A percentile compares a stretch with the other conserved stretches of the same genome.
These are phyloP conservation scores for Drosophila multiciliata DNA, from an alignment of 2,888 invertebrate genomes.

Conservation along the genomic window DNA sequence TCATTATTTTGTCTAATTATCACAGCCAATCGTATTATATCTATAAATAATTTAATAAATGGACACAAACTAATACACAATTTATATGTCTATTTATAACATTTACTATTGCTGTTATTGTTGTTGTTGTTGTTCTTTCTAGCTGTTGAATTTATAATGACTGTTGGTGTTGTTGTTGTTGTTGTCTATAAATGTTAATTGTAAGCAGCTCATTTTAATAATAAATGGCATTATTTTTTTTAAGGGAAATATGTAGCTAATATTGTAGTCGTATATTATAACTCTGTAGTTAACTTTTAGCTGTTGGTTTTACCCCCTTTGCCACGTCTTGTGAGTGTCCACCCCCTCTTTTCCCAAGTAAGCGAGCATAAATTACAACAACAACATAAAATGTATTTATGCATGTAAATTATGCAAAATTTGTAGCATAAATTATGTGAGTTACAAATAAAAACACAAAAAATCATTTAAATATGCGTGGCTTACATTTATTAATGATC, in stretches of 20 bases:
- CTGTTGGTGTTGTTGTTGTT: conserved; percentile 33
- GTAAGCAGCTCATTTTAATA: conserved; percentile 36
- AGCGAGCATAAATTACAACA: conserved; percentile 21
- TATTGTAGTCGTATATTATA: conserved; percentile 5
- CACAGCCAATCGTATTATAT: conserved; percentile 15
- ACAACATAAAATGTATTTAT: conserved; percentile 2
- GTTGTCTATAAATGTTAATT: conserved; percentile 30
- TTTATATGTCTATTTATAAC: conserved; percentile 24
- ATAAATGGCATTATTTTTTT: conserved; percentile 12
- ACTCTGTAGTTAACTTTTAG: conserved; percentile 34
- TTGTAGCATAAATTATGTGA: conserved; percentile 23
- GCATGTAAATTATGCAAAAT: conserved; percentile 26
- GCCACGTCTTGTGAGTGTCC: neutral
- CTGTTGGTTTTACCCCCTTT: conserved; percentile 14
- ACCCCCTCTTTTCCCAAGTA: conserved; percentile 5
- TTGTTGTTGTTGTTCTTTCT: conserved; percentile 27
- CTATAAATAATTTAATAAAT: conserved; percentile 16
- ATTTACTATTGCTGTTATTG: conserved; percentile 23
- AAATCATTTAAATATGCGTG: conserved; percentile 8
- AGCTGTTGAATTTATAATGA: conserved; percentile 24
- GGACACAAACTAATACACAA: conserved; percentile 29
- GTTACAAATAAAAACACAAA: conserved; percentile 2
- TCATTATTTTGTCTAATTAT: conserved; percentile 14
- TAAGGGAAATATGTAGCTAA: conserved; percentile 14
- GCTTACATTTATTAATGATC: conserved; percentile 29